A percentile compares a stretch with the other conserved stretches of the same genome.
phyloP scores from a whole-genome alignment of 2,113 vertebrate species.

The Ochotona princeps region DNA sequence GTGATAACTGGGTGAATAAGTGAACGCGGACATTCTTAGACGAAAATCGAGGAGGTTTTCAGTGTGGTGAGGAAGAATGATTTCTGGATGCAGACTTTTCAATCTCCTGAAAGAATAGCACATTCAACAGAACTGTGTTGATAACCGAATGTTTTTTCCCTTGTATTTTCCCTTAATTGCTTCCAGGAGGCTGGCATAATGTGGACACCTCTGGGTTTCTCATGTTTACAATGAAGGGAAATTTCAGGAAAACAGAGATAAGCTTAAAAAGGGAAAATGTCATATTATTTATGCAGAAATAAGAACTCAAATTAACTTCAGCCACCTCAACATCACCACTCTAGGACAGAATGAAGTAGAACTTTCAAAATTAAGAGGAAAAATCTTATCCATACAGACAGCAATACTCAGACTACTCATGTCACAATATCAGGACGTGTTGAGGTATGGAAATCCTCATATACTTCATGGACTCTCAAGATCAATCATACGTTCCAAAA shows the following conservation, averaged over 20 bases:
- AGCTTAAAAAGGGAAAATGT: not conserved
- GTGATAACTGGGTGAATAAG: not conserved
- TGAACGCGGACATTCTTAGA: not conserved
- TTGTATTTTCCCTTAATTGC: not conserved
- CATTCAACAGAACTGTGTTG: not conserved
- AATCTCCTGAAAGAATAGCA: not conserved
- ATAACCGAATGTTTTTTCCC: not conserved
- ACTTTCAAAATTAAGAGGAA: not conserved
- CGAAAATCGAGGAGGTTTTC: not conserved
- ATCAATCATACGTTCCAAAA: not conserved
- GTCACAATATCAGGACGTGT: constrained; percentile 6
- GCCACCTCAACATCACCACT: not conserved
- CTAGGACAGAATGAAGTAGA: not conserved
- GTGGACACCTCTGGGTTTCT: not conserved
- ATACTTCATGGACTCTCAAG: not conserved
- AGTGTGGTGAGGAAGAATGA: not conserved
- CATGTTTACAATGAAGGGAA: not conserved
- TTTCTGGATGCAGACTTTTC: not conserved
- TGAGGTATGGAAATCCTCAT: not conserved
- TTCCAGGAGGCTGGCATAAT: not conserved
- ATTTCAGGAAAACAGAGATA: constrained; percentile 19
- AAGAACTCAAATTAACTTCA: not conserved
- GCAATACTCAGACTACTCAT: not conserved
- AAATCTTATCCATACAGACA: not conserved
- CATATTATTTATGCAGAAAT: not conserved